phyloP scores from a whole-genome alignment of 2,113 vertebrate genomes.

The Thalassoma bifasciatum region DNA sequence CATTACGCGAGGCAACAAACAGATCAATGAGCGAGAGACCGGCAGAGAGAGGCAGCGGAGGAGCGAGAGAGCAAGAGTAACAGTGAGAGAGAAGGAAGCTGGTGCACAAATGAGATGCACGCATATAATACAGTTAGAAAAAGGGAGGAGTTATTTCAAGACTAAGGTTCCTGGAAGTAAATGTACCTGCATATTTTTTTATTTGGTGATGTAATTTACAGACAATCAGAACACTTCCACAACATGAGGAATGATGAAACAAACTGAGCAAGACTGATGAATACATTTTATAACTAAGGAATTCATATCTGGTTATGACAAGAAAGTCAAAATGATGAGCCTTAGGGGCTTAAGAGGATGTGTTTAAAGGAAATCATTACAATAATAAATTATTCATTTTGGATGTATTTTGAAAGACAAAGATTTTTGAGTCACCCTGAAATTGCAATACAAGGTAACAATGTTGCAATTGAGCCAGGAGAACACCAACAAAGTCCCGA shows the following conservation, averaged over 20 bases:
- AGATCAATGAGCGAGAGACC: constrained; percentile 55
- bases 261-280: background rate
- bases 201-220: background rate
- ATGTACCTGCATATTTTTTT: constrained; percentile 35
- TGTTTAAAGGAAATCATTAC: too few species aligned
- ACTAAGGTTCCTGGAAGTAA: constrained; percentile 53
- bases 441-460: too few species aligned
- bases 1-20: constrained; percentile 37
- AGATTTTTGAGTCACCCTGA: too few species aligned
- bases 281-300: background rate
- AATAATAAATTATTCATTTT: too few species aligned
- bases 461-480: too few species aligned
- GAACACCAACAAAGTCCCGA: too few species aligned
- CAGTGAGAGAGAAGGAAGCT: constrained; percentile 30
- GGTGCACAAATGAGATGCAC: constrained; percentile 39
- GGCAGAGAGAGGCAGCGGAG: constrained; percentile 34
- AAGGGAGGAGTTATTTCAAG: constrained; percentile 52
- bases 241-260: background rate
- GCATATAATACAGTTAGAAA: constrained; percentile 28
- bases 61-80: background rate
- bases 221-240: constrained; percentile 12
- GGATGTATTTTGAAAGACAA: too few species aligned
- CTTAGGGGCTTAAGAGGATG: too few species aligned
- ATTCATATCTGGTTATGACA: too few species aligned
- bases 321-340: too few species aligned